Percentiles rank a stretch among this genome's conserved stretches.
Conservation (phyloP, 2,888 invertebrate species). For the Dinocampus coccinellae region DNA sequence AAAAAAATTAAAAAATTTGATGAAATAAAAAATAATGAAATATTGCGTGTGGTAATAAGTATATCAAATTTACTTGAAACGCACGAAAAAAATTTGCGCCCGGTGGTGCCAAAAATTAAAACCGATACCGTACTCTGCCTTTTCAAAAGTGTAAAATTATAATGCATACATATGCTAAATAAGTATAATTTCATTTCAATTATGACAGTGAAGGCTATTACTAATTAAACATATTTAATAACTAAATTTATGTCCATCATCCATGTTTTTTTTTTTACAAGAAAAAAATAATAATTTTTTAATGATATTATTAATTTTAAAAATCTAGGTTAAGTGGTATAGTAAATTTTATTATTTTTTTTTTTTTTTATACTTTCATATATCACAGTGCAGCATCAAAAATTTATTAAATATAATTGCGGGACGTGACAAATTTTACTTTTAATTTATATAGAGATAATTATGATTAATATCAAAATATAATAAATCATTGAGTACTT, state of each 20-base stretch:
- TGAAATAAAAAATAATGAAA: not conserved
- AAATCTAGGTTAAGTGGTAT: not conserved
- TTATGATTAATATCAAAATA: not conserved
- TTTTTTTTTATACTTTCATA: not conserved
- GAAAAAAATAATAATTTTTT: not conserved
- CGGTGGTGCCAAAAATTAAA: constrained; percentile 29
- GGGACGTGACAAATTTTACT: not conserved
- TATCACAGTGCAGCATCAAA: not conserved
- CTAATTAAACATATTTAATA: not conserved
- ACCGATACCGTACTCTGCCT: constrained; percentile 46
- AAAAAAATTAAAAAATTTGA: no score
- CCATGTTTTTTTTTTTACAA: not conserved
- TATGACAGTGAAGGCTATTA: not conserved
- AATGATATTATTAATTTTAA: not conserved
- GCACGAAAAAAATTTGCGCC: not conserved
- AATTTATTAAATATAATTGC: not conserved
- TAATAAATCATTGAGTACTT: constrained; percentile 37
- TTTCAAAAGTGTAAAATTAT: constrained; percentile 42
- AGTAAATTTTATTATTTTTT: not conserved
- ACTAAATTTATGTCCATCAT: not conserved
- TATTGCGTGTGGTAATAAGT: constrained; percentile 15
- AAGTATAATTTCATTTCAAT: not conserved
- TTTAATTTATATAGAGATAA: not conserved
- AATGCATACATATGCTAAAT: not conserved
- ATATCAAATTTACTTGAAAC: not conserved